Percentiles rank a stretch among this genome's conserved stretches.
Evolutionary conservation across 2,888 invertebrate genomes (phyloP).

Genomic region (Lissonota sp.): DNA sequence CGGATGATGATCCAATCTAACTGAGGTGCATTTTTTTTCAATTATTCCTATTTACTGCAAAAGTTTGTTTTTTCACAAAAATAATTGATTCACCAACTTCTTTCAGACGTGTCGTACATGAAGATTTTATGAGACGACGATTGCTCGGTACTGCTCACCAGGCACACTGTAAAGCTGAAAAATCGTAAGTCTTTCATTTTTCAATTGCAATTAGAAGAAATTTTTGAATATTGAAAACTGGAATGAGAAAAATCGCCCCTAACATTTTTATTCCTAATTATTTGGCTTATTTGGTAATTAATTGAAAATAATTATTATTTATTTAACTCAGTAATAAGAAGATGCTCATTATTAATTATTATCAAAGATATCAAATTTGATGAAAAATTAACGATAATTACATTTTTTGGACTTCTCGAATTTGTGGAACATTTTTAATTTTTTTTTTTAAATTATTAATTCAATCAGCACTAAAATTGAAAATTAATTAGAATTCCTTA

Average conservation of each 20-base stretch:
- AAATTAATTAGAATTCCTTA: too few species aligned
- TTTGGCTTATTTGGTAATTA: too few species aligned
- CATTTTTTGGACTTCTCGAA: slow-evolving; percentile 5
- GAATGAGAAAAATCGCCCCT: too few species aligned
- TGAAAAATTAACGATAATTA: slow-evolving; percentile 3
- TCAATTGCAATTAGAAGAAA: too few species aligned
- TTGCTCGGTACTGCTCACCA: slow-evolving; percentile 62
- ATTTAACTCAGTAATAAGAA: too few species aligned
- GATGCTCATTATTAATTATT: too few species aligned
- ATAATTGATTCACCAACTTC: slow-evolving; percentile 63
- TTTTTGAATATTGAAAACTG: too few species aligned
- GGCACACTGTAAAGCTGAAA: slow-evolving; percentile 67
- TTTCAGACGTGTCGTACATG: slow-evolving; percentile 69
- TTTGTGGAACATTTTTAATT: neutral
- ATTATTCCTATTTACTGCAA: neutral
- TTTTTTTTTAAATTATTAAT: too few species aligned
- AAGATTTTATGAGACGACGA: slow-evolving; percentile 66
- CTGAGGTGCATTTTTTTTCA: slow-evolving; percentile 6
- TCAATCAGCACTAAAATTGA: too few species aligned
- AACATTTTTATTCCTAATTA: too few species aligned
- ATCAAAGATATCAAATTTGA: neutral
- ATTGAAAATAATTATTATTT: too few species aligned
- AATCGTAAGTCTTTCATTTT: neutral
- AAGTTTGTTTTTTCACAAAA: slow-evolving; percentile 15
- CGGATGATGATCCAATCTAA: slow-evolving; percentile 68